Evolutionary conservation across 53 echinoderm and acorn worm genomes (phyloP).

Genomic region (Henricia sp.): DNA sequence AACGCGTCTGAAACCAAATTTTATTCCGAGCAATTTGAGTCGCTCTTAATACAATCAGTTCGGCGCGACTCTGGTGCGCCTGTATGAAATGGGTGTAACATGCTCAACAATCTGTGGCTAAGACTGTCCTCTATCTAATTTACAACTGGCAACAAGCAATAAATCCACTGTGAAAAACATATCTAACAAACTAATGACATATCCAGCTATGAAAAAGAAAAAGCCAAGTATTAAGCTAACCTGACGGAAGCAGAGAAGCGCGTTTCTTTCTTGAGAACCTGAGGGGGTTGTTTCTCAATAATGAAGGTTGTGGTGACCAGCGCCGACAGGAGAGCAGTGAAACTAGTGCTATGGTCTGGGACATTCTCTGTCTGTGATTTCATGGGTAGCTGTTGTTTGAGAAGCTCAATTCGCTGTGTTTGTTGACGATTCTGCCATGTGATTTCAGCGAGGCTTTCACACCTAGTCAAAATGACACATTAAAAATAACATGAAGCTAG

Average conservation of each 20-base stretch:
- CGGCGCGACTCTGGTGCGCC: no score
- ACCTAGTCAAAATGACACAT: conserved; percentile 59
- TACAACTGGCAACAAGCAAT: background rate
- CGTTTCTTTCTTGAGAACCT: conserved; percentile 99
- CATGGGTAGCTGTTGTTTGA: conserved; percentile 93
- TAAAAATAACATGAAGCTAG: background rate
- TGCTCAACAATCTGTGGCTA: no score
- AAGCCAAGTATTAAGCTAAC: conserved; percentile 44
- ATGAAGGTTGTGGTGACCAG: conserved; percentile 98
- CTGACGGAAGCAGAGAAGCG: conserved; percentile 94
- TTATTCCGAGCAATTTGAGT: no score
- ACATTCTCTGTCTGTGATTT: conserved; percentile 76
- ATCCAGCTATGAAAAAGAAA: background rate
- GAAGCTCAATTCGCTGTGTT: conserved; percentile 86
- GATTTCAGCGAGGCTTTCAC: conserved; percentile 92
- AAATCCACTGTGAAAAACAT: no score
- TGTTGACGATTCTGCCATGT: conserved; percentile 98
- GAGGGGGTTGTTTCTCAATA: conserved; percentile 99
- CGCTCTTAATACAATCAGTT: no score
- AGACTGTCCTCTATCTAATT: no score
- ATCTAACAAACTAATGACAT: background rate
- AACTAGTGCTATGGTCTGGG: conserved; percentile 82
- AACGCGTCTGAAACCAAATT: no score
- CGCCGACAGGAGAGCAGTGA: conserved; percentile 90
- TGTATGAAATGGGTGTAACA: no score